A percentile compares a stretch with the other conserved stretches of the same genome.
These are phyloP conservation scores for Zeus faber DNA, from an alignment of 2,113 vertebrate species.

Conservation along the genomic window DNA sequence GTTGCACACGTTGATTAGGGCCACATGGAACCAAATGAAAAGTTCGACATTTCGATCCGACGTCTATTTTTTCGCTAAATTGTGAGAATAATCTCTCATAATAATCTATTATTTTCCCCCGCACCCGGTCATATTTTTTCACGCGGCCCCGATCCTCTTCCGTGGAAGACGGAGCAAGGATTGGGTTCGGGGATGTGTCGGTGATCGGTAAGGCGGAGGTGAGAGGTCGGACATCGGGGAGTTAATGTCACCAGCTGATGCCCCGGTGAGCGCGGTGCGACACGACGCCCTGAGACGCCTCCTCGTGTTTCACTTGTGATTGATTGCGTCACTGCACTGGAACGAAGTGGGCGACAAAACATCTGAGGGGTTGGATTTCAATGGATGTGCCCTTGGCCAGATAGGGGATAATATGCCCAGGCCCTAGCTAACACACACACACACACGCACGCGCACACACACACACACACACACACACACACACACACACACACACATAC, in stretches of 20 bases:
- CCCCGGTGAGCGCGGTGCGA: conserved; percentile 9
- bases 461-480: not conserved
- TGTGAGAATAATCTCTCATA: no score
- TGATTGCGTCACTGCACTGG: conserved; percentile 66
- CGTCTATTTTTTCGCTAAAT: no score
- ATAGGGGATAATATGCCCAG: conserved; percentile 42
- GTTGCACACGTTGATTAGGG: no score
- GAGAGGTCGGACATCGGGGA: conserved; percentile 19
- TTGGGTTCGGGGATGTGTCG: not conserved
- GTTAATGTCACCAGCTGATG: conserved; percentile 13
- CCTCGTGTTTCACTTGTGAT: conserved; percentile 52
- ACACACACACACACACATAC: not conserved
- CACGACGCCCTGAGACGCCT: conserved; percentile 30
- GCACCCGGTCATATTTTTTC: no score
- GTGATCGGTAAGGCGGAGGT: not conserved
- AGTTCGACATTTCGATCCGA: no score
- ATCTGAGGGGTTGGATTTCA: conserved; percentile 63
- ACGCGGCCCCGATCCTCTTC: no score
- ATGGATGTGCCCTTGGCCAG: conserved; percentile 62
- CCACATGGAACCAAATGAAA: no score
- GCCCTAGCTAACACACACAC: not conserved
- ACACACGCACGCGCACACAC: not conserved
- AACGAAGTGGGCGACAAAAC: conserved; percentile 56
- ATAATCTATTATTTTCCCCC: no score
- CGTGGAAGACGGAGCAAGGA: no score